Conservation (phyloP, 2,888 invertebrate species). For the Branchinecta sandiegonensis region DNA sequence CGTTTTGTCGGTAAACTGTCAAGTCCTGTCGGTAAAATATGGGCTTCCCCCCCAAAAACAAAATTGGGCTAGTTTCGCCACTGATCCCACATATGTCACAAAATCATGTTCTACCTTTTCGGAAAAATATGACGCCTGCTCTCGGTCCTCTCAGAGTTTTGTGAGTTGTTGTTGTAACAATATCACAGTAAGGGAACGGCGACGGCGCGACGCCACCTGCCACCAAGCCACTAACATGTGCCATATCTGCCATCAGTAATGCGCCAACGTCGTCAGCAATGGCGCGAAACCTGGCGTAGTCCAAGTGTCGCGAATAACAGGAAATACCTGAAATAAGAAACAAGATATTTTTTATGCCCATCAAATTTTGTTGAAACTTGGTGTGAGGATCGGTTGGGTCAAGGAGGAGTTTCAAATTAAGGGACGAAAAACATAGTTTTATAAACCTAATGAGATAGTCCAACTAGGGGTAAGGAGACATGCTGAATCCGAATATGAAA, state of each 20-base stretch:
- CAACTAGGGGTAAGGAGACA: no score
- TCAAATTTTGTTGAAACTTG: no score
- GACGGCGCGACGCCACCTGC: conserved; percentile 41
- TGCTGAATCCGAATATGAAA: no score
- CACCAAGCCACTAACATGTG: conserved; percentile 45
- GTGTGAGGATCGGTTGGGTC: no score
- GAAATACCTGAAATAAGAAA: conserved; percentile 29
- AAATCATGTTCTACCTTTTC: conserved; percentile 36
- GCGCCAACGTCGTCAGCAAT: conserved; percentile 37
- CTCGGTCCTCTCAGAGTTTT: conserved; percentile 45
- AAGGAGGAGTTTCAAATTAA: no score
- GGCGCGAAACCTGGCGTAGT: conserved; percentile 38
- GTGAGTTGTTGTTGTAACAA: conserved; percentile 47
- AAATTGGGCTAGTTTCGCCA: no score
- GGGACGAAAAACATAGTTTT: no score
- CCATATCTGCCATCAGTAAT: conserved; percentile 45
- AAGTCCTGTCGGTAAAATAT: no score
- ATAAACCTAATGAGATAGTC: no score
- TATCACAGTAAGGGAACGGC: conserved; percentile 42
- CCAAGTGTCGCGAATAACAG: conserved; percentile 39
- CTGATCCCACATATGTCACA: no score
- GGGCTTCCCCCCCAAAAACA: no score
- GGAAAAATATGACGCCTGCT: conserved; percentile 42
- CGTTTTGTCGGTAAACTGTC: no score
- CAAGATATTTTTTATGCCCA: conserved; percentile 26